Conservation (phyloP, 37 sponge, comb jelly and placozoan genomes). For the Aphrocallistes beatrix region DNA sequence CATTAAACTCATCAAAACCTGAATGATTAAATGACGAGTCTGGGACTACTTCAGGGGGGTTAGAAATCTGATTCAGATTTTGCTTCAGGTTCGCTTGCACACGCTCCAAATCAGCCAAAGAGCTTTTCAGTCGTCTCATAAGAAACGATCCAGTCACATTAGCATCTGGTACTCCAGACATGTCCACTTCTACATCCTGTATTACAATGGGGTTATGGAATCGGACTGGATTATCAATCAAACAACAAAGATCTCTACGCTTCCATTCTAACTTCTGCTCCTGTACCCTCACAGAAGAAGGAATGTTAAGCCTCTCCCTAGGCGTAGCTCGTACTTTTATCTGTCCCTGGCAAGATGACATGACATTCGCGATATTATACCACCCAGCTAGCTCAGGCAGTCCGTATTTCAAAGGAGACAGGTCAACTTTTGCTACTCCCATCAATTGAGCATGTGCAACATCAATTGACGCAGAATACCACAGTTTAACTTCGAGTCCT, state of each 20-base stretch:
- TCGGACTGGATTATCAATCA: background rate
- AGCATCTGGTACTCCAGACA: background rate
- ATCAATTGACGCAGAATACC: background rate
- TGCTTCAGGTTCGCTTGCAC: background rate
- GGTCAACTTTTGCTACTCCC: slow-evolving; percentile 57
- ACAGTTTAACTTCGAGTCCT: background rate
- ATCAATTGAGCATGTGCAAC: slow-evolving; percentile 14
- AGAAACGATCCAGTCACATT: background rate
- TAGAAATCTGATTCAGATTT: no score
- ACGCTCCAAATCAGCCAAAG: background rate
- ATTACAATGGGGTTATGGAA: background rate
- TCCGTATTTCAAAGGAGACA: slow-evolving; percentile 59
- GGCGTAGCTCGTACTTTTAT: background rate
- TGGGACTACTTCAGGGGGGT: no score
- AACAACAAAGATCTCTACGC: background rate
- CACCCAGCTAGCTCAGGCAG: slow-evolving; percentile 64
- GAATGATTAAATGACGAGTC: no score
- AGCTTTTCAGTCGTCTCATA: background rate
- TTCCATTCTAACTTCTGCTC: background rate
- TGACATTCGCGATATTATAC: slow-evolving; percentile 49
- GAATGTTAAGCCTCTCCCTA: background rate
- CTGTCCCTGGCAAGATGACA: slow-evolving; percentile 14
- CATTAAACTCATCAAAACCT: no score
- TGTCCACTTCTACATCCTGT: background rate
- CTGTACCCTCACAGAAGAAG: background rate